Conservation (phyloP, 2,113 vertebrate genomes). For the Galeopterus variegatus region DNA sequence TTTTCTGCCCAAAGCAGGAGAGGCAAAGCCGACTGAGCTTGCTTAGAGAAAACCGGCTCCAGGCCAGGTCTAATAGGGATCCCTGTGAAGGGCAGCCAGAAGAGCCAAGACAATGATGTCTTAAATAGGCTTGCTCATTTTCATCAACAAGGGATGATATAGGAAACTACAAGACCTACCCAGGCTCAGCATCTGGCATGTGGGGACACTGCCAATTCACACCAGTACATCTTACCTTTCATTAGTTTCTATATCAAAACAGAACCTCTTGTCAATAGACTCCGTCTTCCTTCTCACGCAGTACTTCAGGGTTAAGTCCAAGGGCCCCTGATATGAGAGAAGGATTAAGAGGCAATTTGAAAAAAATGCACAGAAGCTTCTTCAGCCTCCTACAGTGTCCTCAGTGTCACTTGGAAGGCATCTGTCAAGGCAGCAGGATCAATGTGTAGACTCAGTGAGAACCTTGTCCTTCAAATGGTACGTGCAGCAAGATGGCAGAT, state of each 20-base stretch:
- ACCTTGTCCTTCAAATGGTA: not conserved
- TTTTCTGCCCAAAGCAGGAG: not conserved
- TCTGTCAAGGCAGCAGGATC: not conserved
- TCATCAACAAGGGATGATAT: not conserved
- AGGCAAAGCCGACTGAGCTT: not conserved
- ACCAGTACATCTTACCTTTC: slow-evolving; percentile 92
- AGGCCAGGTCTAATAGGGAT: not conserved
- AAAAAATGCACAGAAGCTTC: not conserved
- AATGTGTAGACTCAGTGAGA: not conserved
- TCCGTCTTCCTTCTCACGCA: slow-evolving; percentile 97
- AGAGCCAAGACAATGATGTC: not conserved
- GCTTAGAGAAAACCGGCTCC: not conserved
- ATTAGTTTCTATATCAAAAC: slow-evolving; percentile 97
- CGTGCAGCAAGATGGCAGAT: not conserved
- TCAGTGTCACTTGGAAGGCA: slow-evolving; percentile 21
- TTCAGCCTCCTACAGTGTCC: not conserved
- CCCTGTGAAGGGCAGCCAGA: not conserved
- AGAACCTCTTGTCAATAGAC: slow-evolving; percentile 98
- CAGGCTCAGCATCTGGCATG: not conserved
- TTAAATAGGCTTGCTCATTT: slow-evolving; percentile 14
- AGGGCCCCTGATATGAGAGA: slow-evolving; percentile 89
- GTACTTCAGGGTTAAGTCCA: slow-evolving; percentile 94
- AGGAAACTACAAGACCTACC: slow-evolving; percentile 51
- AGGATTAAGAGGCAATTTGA: slow-evolving; percentile 50
- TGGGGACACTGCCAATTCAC: not conserved